phyloP scores from a whole-genome alignment of 2,888 invertebrate genomes.

The Masnerella sp. region DNA sequence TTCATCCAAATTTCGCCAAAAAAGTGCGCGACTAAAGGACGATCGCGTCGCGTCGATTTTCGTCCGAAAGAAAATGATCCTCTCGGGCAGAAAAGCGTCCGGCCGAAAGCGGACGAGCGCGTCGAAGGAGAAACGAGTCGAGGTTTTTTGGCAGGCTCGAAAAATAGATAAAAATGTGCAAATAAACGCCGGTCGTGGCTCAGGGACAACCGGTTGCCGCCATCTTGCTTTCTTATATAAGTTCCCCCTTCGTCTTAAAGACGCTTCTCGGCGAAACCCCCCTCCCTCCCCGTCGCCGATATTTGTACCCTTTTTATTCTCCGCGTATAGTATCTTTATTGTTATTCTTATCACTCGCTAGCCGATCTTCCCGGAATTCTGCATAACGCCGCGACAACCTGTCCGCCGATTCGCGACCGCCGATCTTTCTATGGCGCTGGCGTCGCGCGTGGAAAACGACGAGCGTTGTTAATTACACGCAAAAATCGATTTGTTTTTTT shows the following conservation, averaged over 20 bases:
- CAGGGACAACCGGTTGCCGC: conserved; percentile 77
- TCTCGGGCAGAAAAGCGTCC: conserved; percentile 18
- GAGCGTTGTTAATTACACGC: conserved; percentile 40
- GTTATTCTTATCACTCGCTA: conserved; percentile 60
- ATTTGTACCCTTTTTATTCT: conserved; percentile 51
- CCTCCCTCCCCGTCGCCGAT: conserved; percentile 38
- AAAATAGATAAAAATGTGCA: conserved; percentile 77
- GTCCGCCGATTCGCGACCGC: conserved; percentile 12
- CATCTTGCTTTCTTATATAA: conserved; percentile 77
- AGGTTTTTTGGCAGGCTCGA: conserved; percentile 65
- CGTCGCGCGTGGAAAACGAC: conserved; percentile 33
- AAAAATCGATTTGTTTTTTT: too few relatives aligned
- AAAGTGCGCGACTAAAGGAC: conserved; percentile 33
- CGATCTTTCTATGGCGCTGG: conserved; percentile 41
- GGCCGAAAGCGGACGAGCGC: conserved; percentile 56
- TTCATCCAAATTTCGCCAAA: conserved; percentile 26
- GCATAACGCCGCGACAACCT: conserved; percentile 51
- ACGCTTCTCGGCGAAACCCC: conserved; percentile 41
- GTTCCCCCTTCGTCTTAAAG: conserved; percentile 68
- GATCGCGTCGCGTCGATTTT: conserved; percentile 31
- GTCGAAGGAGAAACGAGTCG: conserved; percentile 55
- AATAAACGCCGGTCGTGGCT: conserved; percentile 75
- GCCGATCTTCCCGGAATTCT: conserved; percentile 56
- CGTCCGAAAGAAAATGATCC: too few relatives aligned
- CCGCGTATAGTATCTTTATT: conserved; percentile 57